phyloP scores from a whole-genome alignment of 2,113 vertebrate species.

The Pogona vitticeps region DNA sequence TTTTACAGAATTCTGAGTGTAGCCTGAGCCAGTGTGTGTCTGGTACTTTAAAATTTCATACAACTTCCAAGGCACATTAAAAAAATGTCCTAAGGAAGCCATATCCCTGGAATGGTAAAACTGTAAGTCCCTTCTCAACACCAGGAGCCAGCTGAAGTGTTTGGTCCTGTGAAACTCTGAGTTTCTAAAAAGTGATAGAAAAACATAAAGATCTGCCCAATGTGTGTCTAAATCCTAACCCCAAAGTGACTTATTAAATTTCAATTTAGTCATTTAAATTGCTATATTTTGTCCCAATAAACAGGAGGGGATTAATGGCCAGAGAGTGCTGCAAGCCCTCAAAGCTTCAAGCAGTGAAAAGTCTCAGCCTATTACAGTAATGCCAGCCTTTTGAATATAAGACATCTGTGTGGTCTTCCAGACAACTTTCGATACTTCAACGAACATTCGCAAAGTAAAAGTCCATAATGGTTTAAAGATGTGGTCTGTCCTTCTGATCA shows the following conservation, averaged over 20 bases:
- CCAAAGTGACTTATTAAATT: constrained; percentile 21
- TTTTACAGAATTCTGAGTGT: constrained; percentile 23
- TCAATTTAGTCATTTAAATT: constrained; percentile 16
- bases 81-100: not conserved
- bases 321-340: constrained; percentile 30
- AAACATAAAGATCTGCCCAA: not conserved
- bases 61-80: not conserved
- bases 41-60: not conserved
- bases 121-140: not conserved
- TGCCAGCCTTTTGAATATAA: constrained; percentile 25
- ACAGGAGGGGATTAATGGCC: not conserved
- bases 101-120: not conserved
- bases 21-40: not conserved
- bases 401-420: constrained; percentile 30
- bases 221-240: not conserved
- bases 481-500: constrained; percentile 1
- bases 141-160: not conserved
- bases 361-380: not conserved
- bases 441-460: constrained; percentile 30
- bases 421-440: constrained; percentile 31
- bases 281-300: not conserved
- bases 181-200: not conserved
- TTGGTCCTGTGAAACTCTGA: not conserved
- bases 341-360: constrained; percentile 31
- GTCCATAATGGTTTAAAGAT: constrained; percentile 40